Evolutionary conservation across 2,888 invertebrate species (phyloP), one percentile per base, ranked within the genome.

Genomic region (Bellardia pandia): DNA sequence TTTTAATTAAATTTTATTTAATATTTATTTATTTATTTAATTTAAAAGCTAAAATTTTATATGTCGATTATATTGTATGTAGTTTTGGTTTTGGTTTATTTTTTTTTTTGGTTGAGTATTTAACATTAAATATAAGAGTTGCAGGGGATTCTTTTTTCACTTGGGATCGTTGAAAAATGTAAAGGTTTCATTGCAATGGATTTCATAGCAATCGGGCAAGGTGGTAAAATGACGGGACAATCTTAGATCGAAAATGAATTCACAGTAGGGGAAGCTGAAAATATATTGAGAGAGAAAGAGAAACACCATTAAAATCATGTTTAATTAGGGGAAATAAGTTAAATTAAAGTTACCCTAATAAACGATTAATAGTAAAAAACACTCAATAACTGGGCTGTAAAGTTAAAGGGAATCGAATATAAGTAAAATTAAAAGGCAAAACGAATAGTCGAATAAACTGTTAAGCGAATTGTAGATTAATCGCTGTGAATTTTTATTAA

Each of bases 131-230:
- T 13, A 58, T 11, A 58, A 11, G 11, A 69, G 8, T n/a, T 53
- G n/a, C 16, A 23, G 42, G 11, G 40, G 2, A 11, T 56, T 33
- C 60, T 58, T 30, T 33, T 51, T 37, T 85, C 33, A 79, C 30
- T 85, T 85, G 40, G 79, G 85, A 62, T 85, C 74, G 69, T 78
- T 87, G 62, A 89, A 88, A 76, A 92, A 92, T 45, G 91, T 88
- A 85, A 93, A 93, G 3, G 93, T 93, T 88, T 93, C 93, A 86
- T 93, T 93, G 79, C 93, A 93, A 69, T 92, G 92, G 48, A 93
- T 90, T 78, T 91, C 90, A 86, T 93, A 93, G 85, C 93, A 93
- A 88, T 93, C 93, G 84, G 91, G 92, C 30, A 92, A 90, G 9
- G 91, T 91, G 16, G 92, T 93, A 74, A 93, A 93, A 77, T 93